Evolutionary conservation across 1,140 invertebrate genomes (phyloP), one percentile per base, ranked within the genome.

Genomic region (Drosophila ananassae): DNA sequence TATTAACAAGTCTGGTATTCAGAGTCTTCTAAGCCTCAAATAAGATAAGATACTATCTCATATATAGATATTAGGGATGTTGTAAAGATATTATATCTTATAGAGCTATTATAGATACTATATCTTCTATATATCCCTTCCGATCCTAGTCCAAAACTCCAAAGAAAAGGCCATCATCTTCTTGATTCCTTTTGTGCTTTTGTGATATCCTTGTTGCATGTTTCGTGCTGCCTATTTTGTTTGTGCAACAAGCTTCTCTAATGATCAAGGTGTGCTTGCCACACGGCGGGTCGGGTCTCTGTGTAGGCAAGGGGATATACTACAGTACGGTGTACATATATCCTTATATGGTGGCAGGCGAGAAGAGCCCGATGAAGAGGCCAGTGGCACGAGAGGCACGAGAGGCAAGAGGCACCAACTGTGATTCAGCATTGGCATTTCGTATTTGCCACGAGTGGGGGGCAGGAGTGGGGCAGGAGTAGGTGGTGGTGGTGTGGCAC

Each of bases 351-450:
- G 17, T 47, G 44, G n/a, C 46, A 51, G 32, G 39, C 62, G 48
- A 58, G 21, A 12, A 28, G 12, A 44, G 17, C 12, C 12, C 22
- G 10, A 44, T 32, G 22, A 53, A 64, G 17, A 50, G 28, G 24
- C 30, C n/a, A 28, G n/a, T n/a, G n/a, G n/a, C n/a, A n/a, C n/a
- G n/a, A n/a, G 17, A 17, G n/a, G 41, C 41, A 25, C 30, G 24
- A 9, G 46, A 28, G 44, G 30, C 30, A 48, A 1, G 30, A 25
- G 10, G 54, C 34, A 21, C 39, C 63, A 52, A 51, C 55, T 59
- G 55, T 52, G 68, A 60, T 60, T 60, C 68, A 53, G 47, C 68
- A 72, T 72, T 72, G 68, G 68, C 39, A 72, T 72, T 72, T 72
- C 21, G 48, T 25, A 53, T 67, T 67, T 41, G 51, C 50, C 59